A percentile compares a stretch with the other conserved stretches of the same genome.
Conservation (phyloP, 2,113 vertebrate genomes). For the Plestiodon gilberti region DNA sequence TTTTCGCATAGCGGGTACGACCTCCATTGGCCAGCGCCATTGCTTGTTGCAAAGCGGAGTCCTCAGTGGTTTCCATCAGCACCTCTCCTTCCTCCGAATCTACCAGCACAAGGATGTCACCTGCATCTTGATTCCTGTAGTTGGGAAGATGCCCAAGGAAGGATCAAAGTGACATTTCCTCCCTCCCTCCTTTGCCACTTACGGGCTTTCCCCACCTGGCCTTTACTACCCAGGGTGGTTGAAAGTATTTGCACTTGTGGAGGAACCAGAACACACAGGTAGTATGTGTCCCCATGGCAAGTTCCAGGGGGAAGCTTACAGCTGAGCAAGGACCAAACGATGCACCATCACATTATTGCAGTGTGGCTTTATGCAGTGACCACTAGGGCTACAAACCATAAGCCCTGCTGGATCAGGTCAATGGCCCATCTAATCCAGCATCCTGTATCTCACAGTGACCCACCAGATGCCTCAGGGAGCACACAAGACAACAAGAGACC, state of each 20-base stretch:
- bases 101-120: constrained; percentile 87
- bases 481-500: too few relatives aligned
- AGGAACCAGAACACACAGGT: rapidly evolving
- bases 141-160: background rate
- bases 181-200: background rate
- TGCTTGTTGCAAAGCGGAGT: constrained; percentile 29
- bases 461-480: too few relatives aligned
- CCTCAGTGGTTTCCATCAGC: background rate
- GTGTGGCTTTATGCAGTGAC: too few relatives aligned
- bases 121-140: constrained; percentile 59
- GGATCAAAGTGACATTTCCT: background rate
- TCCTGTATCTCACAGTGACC: too few relatives aligned
- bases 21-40: constrained; percentile 55
- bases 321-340: background rate
- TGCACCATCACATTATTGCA: background rate
- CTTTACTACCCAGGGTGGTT: too few relatives aligned
- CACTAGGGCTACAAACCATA: too few relatives aligned
- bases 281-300: background rate
- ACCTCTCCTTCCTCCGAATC: constrained; percentile 80
- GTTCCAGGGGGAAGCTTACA: background rate
- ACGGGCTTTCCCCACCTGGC: too few relatives aligned
- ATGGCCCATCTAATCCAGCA: too few relatives aligned
- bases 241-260: background rate
- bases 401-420: too few relatives aligned
- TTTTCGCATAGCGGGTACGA: constrained; percentile 25